Percentiles rank a stretch among this genome's conserved stretches.
Evolutionary conservation across 2,797 vertebrate species (phyloP).

Genomic region (Spheniscus humboldti): DNA sequence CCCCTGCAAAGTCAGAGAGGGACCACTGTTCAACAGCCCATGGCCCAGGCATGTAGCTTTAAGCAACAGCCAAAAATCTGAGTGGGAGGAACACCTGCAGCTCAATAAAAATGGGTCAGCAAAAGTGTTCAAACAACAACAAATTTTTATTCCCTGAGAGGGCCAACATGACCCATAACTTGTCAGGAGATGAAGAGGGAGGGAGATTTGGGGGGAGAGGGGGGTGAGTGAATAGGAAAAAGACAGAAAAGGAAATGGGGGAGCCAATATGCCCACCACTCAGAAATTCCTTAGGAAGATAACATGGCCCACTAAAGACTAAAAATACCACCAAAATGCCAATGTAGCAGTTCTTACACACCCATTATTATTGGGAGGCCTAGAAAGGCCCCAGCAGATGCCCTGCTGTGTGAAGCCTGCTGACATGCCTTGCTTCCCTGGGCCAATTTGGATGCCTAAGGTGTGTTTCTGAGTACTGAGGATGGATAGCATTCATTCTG

Average conservation of each 20-base stretch:
- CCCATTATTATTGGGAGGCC: not conserved
- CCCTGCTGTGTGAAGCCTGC: not conserved
- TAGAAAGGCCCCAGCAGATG: not conserved
- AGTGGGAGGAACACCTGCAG: slow-evolving; percentile 42
- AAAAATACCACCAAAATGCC: not conserved
- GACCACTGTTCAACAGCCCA: not conserved
- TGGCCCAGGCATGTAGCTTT: not conserved
- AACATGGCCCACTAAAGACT: not conserved
- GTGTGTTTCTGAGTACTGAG: not conserved
- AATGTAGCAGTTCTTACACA: not conserved
- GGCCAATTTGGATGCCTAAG: not conserved
- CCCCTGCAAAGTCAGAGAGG: slow-evolving; percentile 4
- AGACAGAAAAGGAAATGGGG: not conserved
- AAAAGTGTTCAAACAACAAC: not conserved
- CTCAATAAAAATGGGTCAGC: not conserved
- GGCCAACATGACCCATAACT: not conserved
- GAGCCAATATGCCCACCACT: not conserved
- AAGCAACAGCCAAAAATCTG: slow-evolving; percentile 10
- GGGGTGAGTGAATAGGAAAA: not conserved
- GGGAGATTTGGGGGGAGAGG: not conserved
- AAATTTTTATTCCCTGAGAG: not conserved
- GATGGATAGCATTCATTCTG: not conserved
- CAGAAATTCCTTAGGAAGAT: not conserved
- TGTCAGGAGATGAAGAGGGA: not conserved
- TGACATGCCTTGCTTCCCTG: not conserved